Evolutionary conservation across 2,888 invertebrate species (phyloP), one percentile per base, ranked within the genome.

Genomic region (Acrocyrtus sp.): DNA sequence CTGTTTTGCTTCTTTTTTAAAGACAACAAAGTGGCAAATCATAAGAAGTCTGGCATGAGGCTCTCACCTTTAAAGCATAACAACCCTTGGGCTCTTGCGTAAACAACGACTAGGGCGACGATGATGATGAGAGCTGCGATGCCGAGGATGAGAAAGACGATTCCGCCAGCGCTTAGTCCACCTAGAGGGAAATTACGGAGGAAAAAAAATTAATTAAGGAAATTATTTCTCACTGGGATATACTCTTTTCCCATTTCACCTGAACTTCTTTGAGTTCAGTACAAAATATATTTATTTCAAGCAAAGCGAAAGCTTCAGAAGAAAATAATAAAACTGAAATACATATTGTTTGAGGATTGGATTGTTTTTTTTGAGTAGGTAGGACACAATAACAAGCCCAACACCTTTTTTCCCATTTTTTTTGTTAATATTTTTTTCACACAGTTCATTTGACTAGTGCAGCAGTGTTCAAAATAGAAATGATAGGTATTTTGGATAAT

Each of bases 11-110:
- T 34, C n/a, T n/a, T n/a, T n/a, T n/a, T n/a, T n/a, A n/a, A 47
- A 34, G 47, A 47, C n/a, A 41, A 65, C 53, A 63, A 62, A 69
- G 47, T 73, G 67, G 78, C 78, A 78, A 78, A 78, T 78, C 76
- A 78, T 76, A 77, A 77, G 68, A 81, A 81, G 74, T 81, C 80
- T 67, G 80, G 80, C 78, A 81, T 77, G 63, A 69, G 70, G 70
- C 78, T 76, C 77, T 80, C 78, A 81, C 81, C 81, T 80, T 78
- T 78, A 77, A 81, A 81, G 76, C 81, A 81, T 63, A 81, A 78
- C 73, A 80, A 67, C 65, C 81, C 81, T 75, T 75, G 74, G 62
- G 81, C 75, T 78, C 81, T 76, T 68, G 81, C 76, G 74, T 78
- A 81, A 61, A 81, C 78, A 68, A 81, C 77, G 72, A 77, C 75